Evolutionary conservation across 2,888 invertebrate species (phyloP).

Genomic region (Eurytoma californica): DNA sequence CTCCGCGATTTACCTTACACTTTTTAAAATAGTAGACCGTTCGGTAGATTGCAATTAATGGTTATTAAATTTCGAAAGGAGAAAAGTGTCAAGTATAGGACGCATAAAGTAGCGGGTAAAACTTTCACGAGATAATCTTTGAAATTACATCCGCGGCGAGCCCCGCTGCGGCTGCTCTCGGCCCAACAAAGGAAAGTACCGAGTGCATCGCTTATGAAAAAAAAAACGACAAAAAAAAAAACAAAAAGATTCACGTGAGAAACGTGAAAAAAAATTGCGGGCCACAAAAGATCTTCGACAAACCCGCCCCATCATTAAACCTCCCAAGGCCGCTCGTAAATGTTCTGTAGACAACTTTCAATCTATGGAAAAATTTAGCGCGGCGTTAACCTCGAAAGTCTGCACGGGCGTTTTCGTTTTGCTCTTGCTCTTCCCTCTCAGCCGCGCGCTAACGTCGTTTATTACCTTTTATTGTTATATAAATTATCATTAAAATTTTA

Average conservation of each 20-base stretch:
- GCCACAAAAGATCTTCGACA: conserved; percentile 8
- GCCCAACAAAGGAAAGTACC: conserved; percentile 6
- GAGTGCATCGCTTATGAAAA: background rate
- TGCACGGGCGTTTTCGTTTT: no score
- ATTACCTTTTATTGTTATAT: no score
- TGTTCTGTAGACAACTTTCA: background rate
- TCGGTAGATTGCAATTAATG: background rate
- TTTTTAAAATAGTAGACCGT: no score
- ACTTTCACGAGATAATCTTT: conserved; percentile 13
- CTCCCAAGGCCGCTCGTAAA: conserved; percentile 15
- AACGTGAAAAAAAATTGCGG: background rate
- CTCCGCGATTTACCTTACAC: no score
- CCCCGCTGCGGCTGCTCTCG: background rate
- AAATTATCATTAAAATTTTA: no score
- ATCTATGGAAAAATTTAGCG: conserved; percentile 12
- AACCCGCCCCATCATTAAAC: conserved; percentile 19
- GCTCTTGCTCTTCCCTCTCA: no score
- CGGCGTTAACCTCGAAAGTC: background rate
- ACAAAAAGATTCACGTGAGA: background rate
- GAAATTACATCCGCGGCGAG: background rate
- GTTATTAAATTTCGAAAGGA: conserved; percentile 6
- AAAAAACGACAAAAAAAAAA: no score
- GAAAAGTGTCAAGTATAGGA: background rate
- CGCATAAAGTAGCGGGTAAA: background rate
- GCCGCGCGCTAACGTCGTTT: no score